Base-by-base conservation (phyloP, 1,140 invertebrate genomes). In the Papilio polyxenes region DNA sequence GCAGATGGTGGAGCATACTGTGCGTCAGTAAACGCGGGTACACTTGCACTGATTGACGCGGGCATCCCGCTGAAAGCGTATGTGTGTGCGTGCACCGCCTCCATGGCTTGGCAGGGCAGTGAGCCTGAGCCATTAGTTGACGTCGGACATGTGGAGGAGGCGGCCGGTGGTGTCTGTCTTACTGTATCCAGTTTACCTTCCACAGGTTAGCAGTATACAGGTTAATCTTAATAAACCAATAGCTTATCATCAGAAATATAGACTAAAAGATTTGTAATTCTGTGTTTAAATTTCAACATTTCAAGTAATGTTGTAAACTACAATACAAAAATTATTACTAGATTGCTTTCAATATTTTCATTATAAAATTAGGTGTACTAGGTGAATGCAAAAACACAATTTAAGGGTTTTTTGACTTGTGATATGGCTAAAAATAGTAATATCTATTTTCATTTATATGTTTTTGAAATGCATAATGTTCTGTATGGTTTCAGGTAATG, bases 11-110 rank as follows among this genome's bases (percentile, higher is more conserved):
- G 98, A 44, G 97, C 98, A 88, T 98, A 97, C 91, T 98, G 97
- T 89, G 97, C 97, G 11, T 97, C 98, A 89, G 97, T 98, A 48
- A 99, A 99, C 95, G 98, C 98, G 20, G 98, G 98, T 0, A 99
- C 98, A 0, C 94, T 99, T 51, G 99, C 99, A 1, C 93, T 99
- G 0, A 97, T 99, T n/a, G 98, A 99, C 95, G 99, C 99, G 53
- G 99, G 99, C 0, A 98, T 99, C 87, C 98, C 98, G 11, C 95
- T 99, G 37, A 97, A 97, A 88, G 99, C 99, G 92, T 97, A 97
- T 88, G 96, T 97, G 20, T 96, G 96, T 83, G 96, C 97, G 5
- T 98, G 98, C 90, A 97, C 97, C 1, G 97, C 98, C 1, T 97
- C 97, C 80, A 96, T 98, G 85, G 96, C 97, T 44, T 90, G 90